Base-by-base conservation (phyloP, 1,140 invertebrate genomes). In the Drosophila tristis region DNA sequence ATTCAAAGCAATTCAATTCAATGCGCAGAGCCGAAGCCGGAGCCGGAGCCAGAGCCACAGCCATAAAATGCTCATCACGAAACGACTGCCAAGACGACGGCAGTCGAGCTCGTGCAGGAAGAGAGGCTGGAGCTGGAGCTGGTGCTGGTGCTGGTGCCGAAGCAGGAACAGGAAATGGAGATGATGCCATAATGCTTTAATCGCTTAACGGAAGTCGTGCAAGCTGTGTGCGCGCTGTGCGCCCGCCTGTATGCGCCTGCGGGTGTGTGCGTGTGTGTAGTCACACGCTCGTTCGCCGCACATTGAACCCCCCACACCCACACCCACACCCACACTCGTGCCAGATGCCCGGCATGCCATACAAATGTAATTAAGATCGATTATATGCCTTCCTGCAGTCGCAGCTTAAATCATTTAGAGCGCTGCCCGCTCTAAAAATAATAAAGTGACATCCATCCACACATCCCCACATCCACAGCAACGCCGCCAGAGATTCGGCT, bases 331-430 rank as follows among this genome's bases (percentile, higher is more conserved):
- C n/a, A n/a, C 45, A 20, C 35, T 39, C 43, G 29, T 8, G 1
- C 11, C 31, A 31, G 31, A 31, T 68, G 42, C 11, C 50, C 35
- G 50, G 43, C 45, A 31, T 35, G 20, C 42, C 54, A 64, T 53
- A 71, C 47, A 72, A 74, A 68, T 63, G 78, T 81, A 87, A 86
- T 86, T 86, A 87, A 86, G 82, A 86, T 86, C 78, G 82, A 86
- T 87, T 78, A 74, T 71, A 55, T 66, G 77, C 53, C 62, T 53
- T 43, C 39, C 43, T 60, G 56, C 57, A 55, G 54, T 67, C 42
- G 47, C 66, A 74, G 60, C 67, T 74, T 66, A 70, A 81, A 65
- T 78, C 63, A 68, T 74, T 81, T 78, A 64, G 67, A 56, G 62
- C 45, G 26, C 15, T 11, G 29, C 29, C 39, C 31, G 66, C 59